These are phyloP conservation scores for Macrobrachium rosenbergii DNA, from an alignment of 1,140 invertebrate species.

Conservation along the genomic window DNA sequence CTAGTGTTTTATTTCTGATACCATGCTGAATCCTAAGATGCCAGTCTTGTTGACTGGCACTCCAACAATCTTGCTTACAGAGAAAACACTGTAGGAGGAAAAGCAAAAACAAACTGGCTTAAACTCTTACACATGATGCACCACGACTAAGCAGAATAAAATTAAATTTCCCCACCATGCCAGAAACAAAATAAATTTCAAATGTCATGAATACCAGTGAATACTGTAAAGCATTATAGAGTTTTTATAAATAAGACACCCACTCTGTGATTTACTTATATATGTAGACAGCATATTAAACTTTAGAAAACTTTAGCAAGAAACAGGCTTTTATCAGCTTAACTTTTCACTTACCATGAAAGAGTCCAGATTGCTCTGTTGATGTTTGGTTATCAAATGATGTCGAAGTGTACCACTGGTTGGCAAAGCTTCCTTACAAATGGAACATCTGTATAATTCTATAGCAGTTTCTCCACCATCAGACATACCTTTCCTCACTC, in stretches of 20 bases:
- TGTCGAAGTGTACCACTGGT: conserved; percentile 36
- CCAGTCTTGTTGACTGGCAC: conserved; percentile 45
- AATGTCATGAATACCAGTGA: too few relatives aligned
- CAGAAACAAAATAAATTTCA: too few relatives aligned
- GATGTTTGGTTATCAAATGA: conserved; percentile 29
- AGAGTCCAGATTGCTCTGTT: conserved; percentile 1
- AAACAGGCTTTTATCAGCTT: too few relatives aligned
- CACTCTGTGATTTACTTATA: neutral
- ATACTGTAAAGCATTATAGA: too few relatives aligned
- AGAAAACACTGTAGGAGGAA: conserved; percentile 43
- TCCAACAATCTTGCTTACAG: conserved; percentile 49
- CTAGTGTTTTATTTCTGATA: conserved; percentile 32
- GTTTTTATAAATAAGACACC: too few relatives aligned
- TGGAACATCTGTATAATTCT: conserved; percentile 30
- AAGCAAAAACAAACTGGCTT: neutral
- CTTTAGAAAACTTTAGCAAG: too few relatives aligned
- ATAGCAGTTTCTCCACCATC: neutral
- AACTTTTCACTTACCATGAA: conserved; percentile 14
- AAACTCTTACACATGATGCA: neutral
- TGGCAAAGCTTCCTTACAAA: conserved; percentile 34
- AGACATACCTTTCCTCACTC: neutral
- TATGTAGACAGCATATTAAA: neutral
- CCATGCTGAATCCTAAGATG: conserved; percentile 42
- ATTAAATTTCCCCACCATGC: neutral
- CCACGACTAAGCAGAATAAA: neutral